Conservation (phyloP, 2,113 vertebrate species). For the Dipodomys spectabilis region DNA sequence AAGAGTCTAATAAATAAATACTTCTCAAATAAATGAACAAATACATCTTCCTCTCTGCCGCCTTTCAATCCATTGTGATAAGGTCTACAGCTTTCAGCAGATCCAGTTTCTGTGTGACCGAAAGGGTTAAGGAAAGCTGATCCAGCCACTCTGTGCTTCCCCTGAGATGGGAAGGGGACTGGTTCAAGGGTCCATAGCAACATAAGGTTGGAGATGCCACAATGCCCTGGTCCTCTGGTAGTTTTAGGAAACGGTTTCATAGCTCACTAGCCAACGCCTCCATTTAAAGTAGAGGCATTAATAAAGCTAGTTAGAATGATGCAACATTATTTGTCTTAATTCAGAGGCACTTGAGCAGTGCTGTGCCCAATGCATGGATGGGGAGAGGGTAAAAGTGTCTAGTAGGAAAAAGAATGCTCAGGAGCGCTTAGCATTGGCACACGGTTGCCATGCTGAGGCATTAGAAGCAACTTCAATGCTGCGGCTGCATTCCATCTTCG, state of each 20-base stretch:
- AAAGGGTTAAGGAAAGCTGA: constrained; percentile 11
- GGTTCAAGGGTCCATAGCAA: not conserved
- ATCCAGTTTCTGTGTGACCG: not conserved
- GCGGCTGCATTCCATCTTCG: constrained; percentile 56
- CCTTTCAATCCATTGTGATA: not conserved
- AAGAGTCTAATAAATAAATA: not conserved
- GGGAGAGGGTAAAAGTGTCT: not conserved
- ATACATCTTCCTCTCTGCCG: not conserved
- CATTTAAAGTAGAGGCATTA: constrained; percentile 6
- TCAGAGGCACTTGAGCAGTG: not conserved
- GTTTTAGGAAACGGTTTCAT: not conserved
- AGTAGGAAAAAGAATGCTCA: not conserved
- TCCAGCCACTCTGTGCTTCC: not conserved
- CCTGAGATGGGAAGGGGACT: not conserved
- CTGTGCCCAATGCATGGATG: not conserved
- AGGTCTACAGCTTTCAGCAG: not conserved
- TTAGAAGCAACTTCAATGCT: not conserved
- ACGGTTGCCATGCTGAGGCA: constrained; percentile 35
- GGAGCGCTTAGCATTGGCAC: not conserved
- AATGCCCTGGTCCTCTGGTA: not conserved
- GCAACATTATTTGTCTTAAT: not conserved
- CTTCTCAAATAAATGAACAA: constrained; percentile 9
- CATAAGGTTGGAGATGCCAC: not conserved
- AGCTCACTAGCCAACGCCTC: not conserved
- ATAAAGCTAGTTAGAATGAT: not conserved